phyloP scores from a whole-genome alignment of 2,797 vertebrate species.

The Microctenopoma lineatum region DNA sequence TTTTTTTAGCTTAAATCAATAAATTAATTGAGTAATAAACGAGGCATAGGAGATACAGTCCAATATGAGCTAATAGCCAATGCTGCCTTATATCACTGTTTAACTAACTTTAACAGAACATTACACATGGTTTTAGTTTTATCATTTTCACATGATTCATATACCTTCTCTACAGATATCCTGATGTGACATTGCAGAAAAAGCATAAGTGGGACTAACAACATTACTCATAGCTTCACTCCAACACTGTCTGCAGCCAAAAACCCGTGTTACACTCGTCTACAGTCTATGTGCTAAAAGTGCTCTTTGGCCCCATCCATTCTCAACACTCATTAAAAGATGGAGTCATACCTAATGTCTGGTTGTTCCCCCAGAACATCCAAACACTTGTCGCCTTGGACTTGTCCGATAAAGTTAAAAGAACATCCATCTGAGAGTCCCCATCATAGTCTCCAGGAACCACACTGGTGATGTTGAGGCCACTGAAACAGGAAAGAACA shows the following conservation, averaged over 20 bases:
- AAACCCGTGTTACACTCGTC: no score
- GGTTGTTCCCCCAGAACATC: conserved; percentile 95
- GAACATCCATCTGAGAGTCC: conserved; percentile 98
- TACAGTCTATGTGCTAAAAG: not conserved
- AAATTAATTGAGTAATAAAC: no score
- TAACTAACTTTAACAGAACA: no score
- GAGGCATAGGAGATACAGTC: no score
- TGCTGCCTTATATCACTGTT: no score
- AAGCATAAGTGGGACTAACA: not conserved
- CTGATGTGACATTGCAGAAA: no score
- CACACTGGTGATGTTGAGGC: conserved; percentile 88
- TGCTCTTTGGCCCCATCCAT: not conserved
- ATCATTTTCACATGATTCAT: not conserved
- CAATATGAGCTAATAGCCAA: no score
- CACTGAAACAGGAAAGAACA: conserved; percentile 73
- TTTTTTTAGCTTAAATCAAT: no score
- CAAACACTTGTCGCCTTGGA: conserved; percentile 70
- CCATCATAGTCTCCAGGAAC: conserved; percentile 98
- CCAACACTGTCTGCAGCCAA: not conserved
- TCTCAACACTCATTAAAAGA: not conserved
- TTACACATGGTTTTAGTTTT: not conserved
- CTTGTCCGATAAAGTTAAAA: conserved; percentile 83
- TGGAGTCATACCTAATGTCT: conserved; percentile 87
- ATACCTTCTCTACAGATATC: no score
- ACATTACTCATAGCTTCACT: not conserved